Conservation (phyloP, 2,113 vertebrate species). For the Periophthalmodon schlosseri region DNA sequence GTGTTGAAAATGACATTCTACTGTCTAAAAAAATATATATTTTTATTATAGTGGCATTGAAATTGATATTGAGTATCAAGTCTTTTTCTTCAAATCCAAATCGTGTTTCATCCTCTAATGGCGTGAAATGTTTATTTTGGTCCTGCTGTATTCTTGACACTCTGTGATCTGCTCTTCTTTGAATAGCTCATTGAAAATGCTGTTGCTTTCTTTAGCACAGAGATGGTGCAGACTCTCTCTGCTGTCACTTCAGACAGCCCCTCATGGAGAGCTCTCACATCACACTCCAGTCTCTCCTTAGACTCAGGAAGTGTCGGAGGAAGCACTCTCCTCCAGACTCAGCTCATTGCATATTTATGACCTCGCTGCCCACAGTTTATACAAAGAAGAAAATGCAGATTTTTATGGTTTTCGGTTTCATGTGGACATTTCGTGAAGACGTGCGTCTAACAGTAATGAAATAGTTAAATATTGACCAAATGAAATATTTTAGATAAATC, state of each 20-base stretch:
- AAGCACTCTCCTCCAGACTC: constrained; percentile 57
- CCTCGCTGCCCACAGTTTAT: constrained; percentile 27
- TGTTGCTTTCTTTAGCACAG: constrained; percentile 56
- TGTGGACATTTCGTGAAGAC: background rate
- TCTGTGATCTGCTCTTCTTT: constrained; percentile 57
- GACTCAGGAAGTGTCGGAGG: constrained; percentile 69
- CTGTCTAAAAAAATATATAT: too few species aligned
- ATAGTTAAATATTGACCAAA: background rate
- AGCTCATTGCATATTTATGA: constrained; percentile 71
- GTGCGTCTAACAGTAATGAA: background rate
- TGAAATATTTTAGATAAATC: background rate
- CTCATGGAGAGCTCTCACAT: constrained; percentile 67
- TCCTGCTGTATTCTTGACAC: constrained; percentile 34
- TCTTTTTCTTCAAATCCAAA: too few species aligned
- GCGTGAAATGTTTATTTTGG: constrained; percentile 50
- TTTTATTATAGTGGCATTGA: too few species aligned
- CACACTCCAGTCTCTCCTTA: constrained; percentile 65
- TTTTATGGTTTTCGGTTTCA: constrained; percentile 16
- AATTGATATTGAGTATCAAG: too few species aligned
- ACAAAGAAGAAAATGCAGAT: constrained; percentile 41
- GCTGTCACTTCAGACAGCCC: constrained; percentile 67
- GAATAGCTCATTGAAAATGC: constrained; percentile 58
- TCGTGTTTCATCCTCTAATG: constrained; percentile 1
- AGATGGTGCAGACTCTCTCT: constrained; percentile 52
- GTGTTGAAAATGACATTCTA: too few species aligned